Evolutionary conservation across 2,888 invertebrate genomes (phyloP).

Genomic region (Iselma pallidipennis): DNA sequence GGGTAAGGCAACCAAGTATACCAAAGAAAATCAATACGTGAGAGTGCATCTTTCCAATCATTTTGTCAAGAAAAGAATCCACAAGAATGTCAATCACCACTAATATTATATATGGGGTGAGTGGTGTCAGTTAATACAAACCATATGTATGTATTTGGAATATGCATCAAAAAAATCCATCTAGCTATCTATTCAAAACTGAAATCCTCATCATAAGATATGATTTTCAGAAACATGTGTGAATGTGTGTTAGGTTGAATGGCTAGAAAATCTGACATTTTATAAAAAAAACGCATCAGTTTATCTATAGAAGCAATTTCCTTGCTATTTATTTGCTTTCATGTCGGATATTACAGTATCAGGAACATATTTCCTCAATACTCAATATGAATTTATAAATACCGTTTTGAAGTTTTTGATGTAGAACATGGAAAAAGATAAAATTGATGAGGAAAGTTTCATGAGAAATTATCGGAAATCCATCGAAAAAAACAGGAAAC

Average conservation of each 20-base stretch:
- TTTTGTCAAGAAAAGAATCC: background rate
- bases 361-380: background rate
- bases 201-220: background rate
- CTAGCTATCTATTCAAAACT: background rate
- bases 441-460: background rate
- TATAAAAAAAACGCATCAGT: background rate
- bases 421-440: background rate
- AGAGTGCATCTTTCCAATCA: background rate
- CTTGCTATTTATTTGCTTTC: conserved; percentile 14
- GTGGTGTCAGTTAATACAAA: background rate
- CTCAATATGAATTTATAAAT: too few relatives aligned
- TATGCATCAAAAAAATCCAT: background rate
- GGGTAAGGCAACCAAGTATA: background rate
- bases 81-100: too few relatives aligned
- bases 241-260: background rate
- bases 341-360: background rate
- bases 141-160: background rate
- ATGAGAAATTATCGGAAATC: background rate
- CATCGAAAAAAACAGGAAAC: background rate
- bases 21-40: background rate
- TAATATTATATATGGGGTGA: background rate
- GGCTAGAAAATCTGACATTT: background rate
- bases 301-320: conserved; percentile 16
- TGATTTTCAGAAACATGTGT: background rate
- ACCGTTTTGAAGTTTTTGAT: too few relatives aligned